A percentile compares a stretch with the other conserved stretches of the same genome.
phyloP scores from a whole-genome alignment of 2,113 vertebrate genomes.

The Mola mola region DNA sequence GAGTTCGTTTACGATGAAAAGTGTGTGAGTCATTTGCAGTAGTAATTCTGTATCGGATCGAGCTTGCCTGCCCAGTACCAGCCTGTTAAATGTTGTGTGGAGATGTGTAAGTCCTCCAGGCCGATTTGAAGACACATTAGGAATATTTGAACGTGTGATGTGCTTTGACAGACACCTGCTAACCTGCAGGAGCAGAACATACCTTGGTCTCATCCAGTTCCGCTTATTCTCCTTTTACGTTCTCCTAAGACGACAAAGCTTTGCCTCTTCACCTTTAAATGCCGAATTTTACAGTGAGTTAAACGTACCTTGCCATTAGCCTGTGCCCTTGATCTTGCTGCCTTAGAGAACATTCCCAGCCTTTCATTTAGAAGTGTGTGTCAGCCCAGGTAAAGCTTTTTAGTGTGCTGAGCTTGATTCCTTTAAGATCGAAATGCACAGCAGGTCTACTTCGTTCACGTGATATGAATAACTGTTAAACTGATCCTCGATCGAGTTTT shows the following conservation, averaged over 20 bases:
- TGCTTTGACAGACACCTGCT: slow-evolving; percentile 42
- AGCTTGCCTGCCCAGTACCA: slow-evolving; percentile 38
- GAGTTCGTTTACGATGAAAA: slow-evolving; percentile 42
- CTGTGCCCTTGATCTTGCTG: slow-evolving; percentile 71
- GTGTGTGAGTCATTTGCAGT: slow-evolving; percentile 38
- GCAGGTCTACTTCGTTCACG: neutral
- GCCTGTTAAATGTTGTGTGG: slow-evolving; percentile 24
- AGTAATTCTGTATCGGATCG: slow-evolving; percentile 38
- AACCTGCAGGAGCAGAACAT: slow-evolving; percentile 69
- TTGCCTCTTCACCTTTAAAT: slow-evolving; percentile 61
- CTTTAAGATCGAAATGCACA: slow-evolving; percentile 28
- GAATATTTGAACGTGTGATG: slow-evolving; percentile 36
- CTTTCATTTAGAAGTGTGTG: slow-evolving; percentile 57
- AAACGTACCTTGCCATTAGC: slow-evolving; percentile 49
- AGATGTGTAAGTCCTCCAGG: slow-evolving; percentile 23
- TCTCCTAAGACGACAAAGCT: slow-evolving; percentile 44
- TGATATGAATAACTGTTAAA: slow-evolving; percentile 3
- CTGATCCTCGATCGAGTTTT: slow-evolving; percentile 4
- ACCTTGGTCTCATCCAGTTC: slow-evolving; percentile 55
- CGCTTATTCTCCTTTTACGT: slow-evolving; percentile 31
- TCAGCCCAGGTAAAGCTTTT: slow-evolving; percentile 39
- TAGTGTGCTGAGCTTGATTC: slow-evolving; percentile 49
- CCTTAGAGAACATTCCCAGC: slow-evolving; percentile 75
- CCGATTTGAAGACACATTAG: slow-evolving; percentile 22
- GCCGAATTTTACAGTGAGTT: slow-evolving; percentile 43